Conservation (phyloP, 2,888 invertebrate species). For the Antheraea yamamai region DNA sequence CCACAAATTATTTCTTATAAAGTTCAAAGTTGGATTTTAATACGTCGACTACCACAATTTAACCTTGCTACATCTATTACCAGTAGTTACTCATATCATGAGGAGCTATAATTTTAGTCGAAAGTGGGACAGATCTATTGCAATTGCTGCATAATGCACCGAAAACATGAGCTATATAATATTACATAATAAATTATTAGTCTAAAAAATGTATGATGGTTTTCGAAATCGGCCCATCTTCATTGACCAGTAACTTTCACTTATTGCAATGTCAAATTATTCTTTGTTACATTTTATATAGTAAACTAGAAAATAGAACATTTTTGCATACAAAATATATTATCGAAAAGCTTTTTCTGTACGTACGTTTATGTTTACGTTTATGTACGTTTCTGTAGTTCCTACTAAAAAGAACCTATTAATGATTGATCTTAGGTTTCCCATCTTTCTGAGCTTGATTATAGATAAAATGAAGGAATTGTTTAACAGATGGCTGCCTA, state of each 20-base stretch:
- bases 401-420: not conserved
- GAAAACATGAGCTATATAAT: slow-evolving; percentile 7
- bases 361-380: too few species aligned
- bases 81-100: slow-evolving; percentile 26
- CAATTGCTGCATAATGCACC: slow-evolving; percentile 16
- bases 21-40: slow-evolving; percentile 21
- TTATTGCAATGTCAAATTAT: slow-evolving; percentile 10
- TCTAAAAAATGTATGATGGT: slow-evolving; percentile 5
- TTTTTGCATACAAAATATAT: not conserved
- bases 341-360: not conserved
- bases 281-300: not conserved
- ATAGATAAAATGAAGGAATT: too few species aligned
- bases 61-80: slow-evolving; percentile 36
- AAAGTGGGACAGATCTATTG: slow-evolving; percentile 21
- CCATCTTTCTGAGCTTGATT: not conserved
- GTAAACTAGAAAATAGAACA: not conserved
- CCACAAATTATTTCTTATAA: slow-evolving; percentile 19
- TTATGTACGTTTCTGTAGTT: too few species aligned
- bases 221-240: slow-evolving; percentile 4
- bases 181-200: slow-evolving; percentile 11
- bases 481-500: not conserved
- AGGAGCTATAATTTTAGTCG: slow-evolving; percentile 23
- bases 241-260: slow-evolving; percentile 7
- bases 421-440: not conserved
- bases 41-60: slow-evolving; percentile 27